Conservation (phyloP, 2,113 vertebrate genomes). For the Oxyura jamaicensis region DNA sequence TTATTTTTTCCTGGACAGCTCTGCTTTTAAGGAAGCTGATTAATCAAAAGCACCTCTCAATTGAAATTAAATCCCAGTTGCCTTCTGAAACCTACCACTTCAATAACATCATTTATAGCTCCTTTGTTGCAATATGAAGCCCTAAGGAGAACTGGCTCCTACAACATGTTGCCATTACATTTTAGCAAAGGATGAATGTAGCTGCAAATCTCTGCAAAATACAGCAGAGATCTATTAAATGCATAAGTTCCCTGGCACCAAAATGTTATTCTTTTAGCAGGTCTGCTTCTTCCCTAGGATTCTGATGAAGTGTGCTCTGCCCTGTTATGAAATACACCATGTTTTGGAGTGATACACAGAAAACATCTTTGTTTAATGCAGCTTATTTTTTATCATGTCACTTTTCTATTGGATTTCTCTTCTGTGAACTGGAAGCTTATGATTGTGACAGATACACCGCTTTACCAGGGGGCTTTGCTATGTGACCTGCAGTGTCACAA, state of each 20-base stretch:
- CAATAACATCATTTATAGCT: slow-evolving; percentile 51
- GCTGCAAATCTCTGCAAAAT: slow-evolving; percentile 65
- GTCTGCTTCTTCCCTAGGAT: slow-evolving; percentile 52
- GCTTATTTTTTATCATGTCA: slow-evolving; percentile 67
- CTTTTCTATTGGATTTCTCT: slow-evolving; percentile 67
- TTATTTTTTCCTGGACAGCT: not conserved
- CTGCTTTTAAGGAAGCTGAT: not conserved
- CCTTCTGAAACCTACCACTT: slow-evolving; percentile 60
- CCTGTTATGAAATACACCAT: slow-evolving; percentile 55
- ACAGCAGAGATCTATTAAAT: slow-evolving; percentile 69
- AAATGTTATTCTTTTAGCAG: slow-evolving; percentile 62
- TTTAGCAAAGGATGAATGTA: slow-evolving; percentile 63
- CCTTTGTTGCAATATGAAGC: slow-evolving; percentile 31
- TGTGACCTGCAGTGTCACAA: not conserved
- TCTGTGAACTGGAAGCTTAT: slow-evolving; percentile 44
- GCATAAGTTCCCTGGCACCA: slow-evolving; percentile 62
- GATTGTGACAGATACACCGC: not conserved
- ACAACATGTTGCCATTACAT: slow-evolving; percentile 35
- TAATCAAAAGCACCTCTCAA: slow-evolving; percentile 41
- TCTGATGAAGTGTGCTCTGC: slow-evolving; percentile 55
- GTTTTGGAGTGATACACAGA: slow-evolving; percentile 44
- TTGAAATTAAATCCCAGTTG: slow-evolving; percentile 33
- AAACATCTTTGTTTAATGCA: slow-evolving; percentile 69
- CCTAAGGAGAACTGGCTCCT: slow-evolving; percentile 65
- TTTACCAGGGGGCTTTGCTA: not conserved